Evolutionary conservation across 1,140 invertebrate species (phyloP), one percentile per base, ranked within the genome.

Genomic region (Metaphire vulgaris): DNA sequence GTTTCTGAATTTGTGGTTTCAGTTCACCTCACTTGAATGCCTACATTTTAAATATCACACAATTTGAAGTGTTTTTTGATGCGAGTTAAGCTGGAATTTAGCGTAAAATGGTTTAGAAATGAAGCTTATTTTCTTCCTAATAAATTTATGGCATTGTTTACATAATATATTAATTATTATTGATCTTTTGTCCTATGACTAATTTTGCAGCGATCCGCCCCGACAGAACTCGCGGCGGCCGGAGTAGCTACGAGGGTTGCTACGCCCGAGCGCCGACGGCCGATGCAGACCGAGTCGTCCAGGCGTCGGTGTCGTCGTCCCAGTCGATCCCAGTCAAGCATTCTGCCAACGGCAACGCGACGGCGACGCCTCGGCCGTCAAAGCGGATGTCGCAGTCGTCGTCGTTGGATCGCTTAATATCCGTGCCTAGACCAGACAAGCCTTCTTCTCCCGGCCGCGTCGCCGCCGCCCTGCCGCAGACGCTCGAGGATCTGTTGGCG

Each of bases 161-260:
- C n/a, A n/a, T n/a, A n/a, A n/a, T n/a, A n/a, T n/a, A n/a, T n/a
- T n/a, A n/a, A n/a, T n/a, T 33, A 31, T 72, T 34, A 34, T 72
- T 33, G 12, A 31, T 14, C 29, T 15, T 6, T 32, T 31, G 16
- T 33, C 30, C 15, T 72, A 31, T 21, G 29, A 69, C 14, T 69
- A 15, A 15, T 14, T 69, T 34, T 21, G 30, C 86, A 95, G 96
- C 96, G 0, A 97, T 98, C 68, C 88, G 96, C 78, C 94, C 96
- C 83, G 96, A 98, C 86, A 88, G 96, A 78, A 97, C 95, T 0
- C 88, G 96, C 76, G 96, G 96, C 74, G 96, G 96, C 30, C 90
- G 96, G 76, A 97, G 94, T 79, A 97, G 94, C 16, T 98, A 98
- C 85, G 83, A 85, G 67, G 85, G 85, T 12, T 83, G 84, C 79